Evolutionary conservation across 2,888 invertebrate genomes (phyloP).

Genomic region (Heliconius hortense): DNA sequence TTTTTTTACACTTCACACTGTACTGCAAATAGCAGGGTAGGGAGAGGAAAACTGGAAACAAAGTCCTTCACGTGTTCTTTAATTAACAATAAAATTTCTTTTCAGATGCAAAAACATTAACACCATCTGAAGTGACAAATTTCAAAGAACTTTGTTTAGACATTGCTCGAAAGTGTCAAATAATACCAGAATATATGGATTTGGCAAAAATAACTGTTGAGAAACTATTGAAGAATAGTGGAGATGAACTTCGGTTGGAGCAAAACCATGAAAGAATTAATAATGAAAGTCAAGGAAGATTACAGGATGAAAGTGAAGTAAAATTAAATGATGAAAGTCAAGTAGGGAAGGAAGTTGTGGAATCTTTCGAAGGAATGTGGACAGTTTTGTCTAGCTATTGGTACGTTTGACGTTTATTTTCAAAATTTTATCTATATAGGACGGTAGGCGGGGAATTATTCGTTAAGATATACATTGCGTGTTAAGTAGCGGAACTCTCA

Average conservation of each 20-base stretch:
- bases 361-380: slow-evolving; percentile 72
- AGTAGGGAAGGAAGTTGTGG: slow-evolving; percentile 50
- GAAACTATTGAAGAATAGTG: slow-evolving; percentile 48
- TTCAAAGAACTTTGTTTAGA: slow-evolving; percentile 72
- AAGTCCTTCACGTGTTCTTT: too few relatives aligned
- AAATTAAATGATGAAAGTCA: neutral
- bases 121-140: slow-evolving; percentile 61
- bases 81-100: neutral
- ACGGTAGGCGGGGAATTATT: too few relatives aligned
- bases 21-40: neutral
- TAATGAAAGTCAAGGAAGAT: slow-evolving; percentile 32
- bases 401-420: slow-evolving; percentile 45
- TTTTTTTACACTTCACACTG: neutral
- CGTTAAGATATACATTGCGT: too few relatives aligned
- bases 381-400: slow-evolving; percentile 71
- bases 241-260: slow-evolving; percentile 29
- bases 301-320: slow-evolving; percentile 9
- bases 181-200: slow-evolving; percentile 76
- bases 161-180: slow-evolving; percentile 68
- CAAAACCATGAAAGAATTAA: slow-evolving; percentile 36
- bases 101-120: slow-evolving; percentile 60
- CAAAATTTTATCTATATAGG: too few relatives aligned
- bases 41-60: neutral
- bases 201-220: slow-evolving; percentile 68
- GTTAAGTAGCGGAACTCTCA: too few relatives aligned